These are phyloP conservation scores for Tromatobia lineatoria DNA, from an alignment of 2,888 invertebrate genomes.

Conservation along the genomic window DNA sequence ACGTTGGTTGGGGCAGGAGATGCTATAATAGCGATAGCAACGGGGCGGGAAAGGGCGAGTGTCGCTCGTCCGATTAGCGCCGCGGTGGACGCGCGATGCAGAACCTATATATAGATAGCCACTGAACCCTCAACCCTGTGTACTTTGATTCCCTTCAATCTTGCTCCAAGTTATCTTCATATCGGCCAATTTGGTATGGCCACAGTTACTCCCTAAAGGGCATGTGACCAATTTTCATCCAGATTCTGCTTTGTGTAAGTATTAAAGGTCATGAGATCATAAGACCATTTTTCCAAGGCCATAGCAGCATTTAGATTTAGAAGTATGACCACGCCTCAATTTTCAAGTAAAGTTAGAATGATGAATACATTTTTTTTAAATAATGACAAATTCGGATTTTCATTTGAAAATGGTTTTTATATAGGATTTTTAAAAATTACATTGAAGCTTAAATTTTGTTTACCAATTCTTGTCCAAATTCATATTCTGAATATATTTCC, in stretches of 20 bases:
- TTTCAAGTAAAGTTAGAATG: no score
- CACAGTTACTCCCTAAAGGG: not conserved
- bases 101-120: constrained; percentile 14
- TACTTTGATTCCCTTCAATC: constrained; percentile 40
- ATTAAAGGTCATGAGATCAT: constrained; percentile 20
- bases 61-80: constrained; percentile 65
- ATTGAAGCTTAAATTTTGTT: no score
- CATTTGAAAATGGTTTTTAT: no score
- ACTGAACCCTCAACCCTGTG: not conserved
- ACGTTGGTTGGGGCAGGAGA: not conserved
- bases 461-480: no score
- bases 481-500: no score
- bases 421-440: no score
- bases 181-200: constrained; percentile 34
- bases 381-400: no score
- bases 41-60: constrained; percentile 64
- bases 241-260: not conserved
- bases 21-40: constrained; percentile 29
- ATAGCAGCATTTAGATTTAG: not conserved
- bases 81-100: not conserved
- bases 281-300: not conserved
- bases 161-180: constrained; percentile 41
- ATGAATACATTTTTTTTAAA: no score
- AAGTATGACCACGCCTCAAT: not conserved
- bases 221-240: constrained; percentile 33